Percentiles rank a stretch among this genome's conserved stretches.
These are phyloP conservation scores for Rattus norvegicus DNA, from an alignment of 2,113 vertebrate species.

Conservation along the genomic window GRCr8 NC_086035.1:7236501-7237000, in stretches of 20 bases:
- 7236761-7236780: neutral
- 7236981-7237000: neutral
- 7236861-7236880: neutral
- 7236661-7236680: too few species aligned
- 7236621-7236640: too few species aligned
- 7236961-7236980: neutral
- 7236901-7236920: neutral
- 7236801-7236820: slow-evolving; percentile 3
- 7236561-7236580: neutral
- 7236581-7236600: neutral
- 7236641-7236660: too few species aligned
- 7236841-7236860: neutral
- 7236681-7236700: too few species aligned
- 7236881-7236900: neutral
- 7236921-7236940: neutral
- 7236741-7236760: neutral
- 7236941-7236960: neutral
- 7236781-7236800: neutral
- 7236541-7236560: neutral
- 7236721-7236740: neutral
- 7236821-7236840: neutral
- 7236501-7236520: neutral
- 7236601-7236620: neutral
- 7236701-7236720: neutral
- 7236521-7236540: neutral